phyloP scores from a whole-genome alignment of 1,140 invertebrate species.

The Pachyrhynchus sulphureomaculatus region DNA sequence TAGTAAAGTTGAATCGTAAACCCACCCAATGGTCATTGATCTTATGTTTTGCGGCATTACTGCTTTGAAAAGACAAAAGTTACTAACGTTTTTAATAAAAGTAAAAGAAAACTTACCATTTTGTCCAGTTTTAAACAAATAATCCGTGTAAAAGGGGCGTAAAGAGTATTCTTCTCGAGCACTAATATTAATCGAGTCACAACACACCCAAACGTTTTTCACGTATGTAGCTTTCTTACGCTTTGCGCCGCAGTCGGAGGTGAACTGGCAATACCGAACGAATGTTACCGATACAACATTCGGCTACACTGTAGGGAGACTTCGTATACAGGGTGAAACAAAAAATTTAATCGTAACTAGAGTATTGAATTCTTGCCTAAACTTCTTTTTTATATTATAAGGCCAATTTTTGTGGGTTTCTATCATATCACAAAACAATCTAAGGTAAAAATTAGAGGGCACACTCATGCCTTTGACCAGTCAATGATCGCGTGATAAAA shows the following conservation, averaged over 20 bases:
- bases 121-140: not conserved
- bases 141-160: not conserved
- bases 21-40: slow-evolving; percentile 29
- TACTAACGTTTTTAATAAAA: not conserved
- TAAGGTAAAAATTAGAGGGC: too few species aligned
- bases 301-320: not conserved
- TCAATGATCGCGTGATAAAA: too few species aligned
- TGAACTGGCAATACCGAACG: slow-evolving; percentile 17
- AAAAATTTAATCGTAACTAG: too few species aligned
- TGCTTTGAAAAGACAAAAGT: not conserved
- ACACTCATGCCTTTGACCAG: too few species aligned
- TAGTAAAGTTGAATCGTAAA: slow-evolving; percentile 3
- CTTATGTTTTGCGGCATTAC: slow-evolving; percentile 14
- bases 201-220: slow-evolving; percentile 12
- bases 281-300: not conserved
- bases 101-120: slow-evolving; percentile 9
- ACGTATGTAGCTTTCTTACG: slow-evolving; percentile 6
- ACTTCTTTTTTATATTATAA: too few species aligned
- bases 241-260: slow-evolving; percentile 9
- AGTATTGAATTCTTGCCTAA: too few species aligned
- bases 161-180: not conserved
- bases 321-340: too few species aligned
- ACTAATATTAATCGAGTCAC: not conserved
- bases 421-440: too few species aligned
- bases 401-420: too few species aligned